phyloP scores from a whole-genome alignment of 2,888 invertebrate genomes.

The Patella caerulea region DNA sequence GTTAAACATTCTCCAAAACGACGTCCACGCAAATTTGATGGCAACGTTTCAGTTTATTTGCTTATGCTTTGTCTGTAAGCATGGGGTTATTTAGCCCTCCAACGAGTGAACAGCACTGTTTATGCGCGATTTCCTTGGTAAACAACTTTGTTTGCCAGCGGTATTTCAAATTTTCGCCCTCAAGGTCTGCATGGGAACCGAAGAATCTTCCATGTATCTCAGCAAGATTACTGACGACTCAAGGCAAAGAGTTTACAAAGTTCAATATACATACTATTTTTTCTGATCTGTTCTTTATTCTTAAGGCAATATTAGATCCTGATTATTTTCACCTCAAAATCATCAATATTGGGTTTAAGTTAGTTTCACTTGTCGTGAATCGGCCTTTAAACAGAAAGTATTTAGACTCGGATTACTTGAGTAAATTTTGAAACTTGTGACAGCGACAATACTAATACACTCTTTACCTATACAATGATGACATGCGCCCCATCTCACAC shows the following conservation, averaged over 20 bases:
- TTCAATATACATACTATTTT: neutral
- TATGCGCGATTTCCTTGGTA: conserved; percentile 23
- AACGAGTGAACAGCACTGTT: conserved; percentile 18
- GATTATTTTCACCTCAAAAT: neutral
- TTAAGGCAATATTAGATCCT: neutral
- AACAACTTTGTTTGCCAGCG: conserved; percentile 27
- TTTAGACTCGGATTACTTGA: conserved; percentile 17
- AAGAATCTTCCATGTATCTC: neutral
- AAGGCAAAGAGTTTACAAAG: neutral
- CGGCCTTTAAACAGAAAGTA: conserved; percentile 9
- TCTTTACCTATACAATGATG: conserved; percentile 16
- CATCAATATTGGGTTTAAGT: neutral
- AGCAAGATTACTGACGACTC: neutral
- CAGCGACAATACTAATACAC: conserved; percentile 21
- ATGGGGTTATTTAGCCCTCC: conserved; percentile 24
- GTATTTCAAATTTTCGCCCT: conserved; percentile 24
- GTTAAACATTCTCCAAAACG: conserved; percentile 12
- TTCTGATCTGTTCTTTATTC: neutral
- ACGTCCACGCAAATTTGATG: conserved; percentile 4
- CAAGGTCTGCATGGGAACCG: neutral
- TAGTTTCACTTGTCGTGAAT: neutral
- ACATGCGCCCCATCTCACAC: conserved; percentile 1
- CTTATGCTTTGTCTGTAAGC: conserved; percentile 20
- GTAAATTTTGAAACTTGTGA: conserved; percentile 18
- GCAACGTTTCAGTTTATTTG: conserved; percentile 13